Evolutionary conservation across 1,140 invertebrate genomes (phyloP), one percentile per base, ranked within the genome.

Genomic region (Drosophila kepulauana): DNA sequence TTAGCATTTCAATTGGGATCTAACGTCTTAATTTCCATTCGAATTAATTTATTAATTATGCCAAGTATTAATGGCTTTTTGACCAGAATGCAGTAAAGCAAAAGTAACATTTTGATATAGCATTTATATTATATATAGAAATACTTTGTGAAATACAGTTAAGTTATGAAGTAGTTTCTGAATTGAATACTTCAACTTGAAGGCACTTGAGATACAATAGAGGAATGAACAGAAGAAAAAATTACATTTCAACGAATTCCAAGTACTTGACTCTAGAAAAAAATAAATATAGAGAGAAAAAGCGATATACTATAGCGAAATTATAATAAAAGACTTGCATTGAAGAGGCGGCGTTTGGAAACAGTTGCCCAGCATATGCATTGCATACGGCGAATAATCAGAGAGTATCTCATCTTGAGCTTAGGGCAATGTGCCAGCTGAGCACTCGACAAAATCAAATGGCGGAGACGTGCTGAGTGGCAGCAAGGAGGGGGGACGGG

Each of bases 371-470:
- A 49, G 48, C 48, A 49, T 49, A 35, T 54, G 51, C 30, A 35
- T 2, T 52, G 28, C 49, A 30, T 6, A 52, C 25, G 20, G 20
- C 20, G 20, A 30, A 28, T 11, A 52, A 33, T 30, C n/a, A 28
- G 35, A 54, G 51, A 35, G 51, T 54, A 54, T 54, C 51, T 54
- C 51, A 54, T 35, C 51, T 54, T 35, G 59, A 25, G 59, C 28
- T 49, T 49, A 77, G 82, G 82, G 82, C 82, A 86, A 86, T 64
- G 70, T 86, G 82, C 82, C 82, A 86, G 82, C 78, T 51, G 54
- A 86, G 76, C 82, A 88, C 82, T 86, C 88, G 82, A 86, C 84
- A 73, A 73, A 71, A 87, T 86, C 76, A 67, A 68, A 69, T 33
- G 48, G 52, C 43, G 52, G 52, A 48, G 30, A 2, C 41, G n/a